These are phyloP conservation scores for Orthonevra nobilis DNA, from an alignment of 2,888 invertebrate species.

Conservation along the genomic window DNA sequence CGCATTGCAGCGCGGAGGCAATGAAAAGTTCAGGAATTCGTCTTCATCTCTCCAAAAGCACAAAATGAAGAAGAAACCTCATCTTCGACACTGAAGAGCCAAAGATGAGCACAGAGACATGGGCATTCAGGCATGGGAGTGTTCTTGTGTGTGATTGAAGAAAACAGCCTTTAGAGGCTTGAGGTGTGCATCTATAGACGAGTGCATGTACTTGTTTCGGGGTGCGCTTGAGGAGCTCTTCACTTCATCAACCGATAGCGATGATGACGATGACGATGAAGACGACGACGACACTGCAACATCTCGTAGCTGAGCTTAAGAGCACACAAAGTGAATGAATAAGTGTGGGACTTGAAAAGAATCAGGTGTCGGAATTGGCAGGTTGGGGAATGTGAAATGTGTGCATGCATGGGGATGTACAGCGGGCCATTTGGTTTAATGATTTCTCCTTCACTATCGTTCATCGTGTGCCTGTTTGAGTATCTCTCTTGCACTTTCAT, in stretches of 20 bases:
- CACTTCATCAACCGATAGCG: conserved; percentile 30
- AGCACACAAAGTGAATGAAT: conserved; percentile 29
- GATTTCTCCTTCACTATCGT: conserved; percentile 33
- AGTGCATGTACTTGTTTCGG: conserved; percentile 34
- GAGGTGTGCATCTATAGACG: neutral
- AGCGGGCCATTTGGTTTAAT: conserved; percentile 45
- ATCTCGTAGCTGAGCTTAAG: conserved; percentile 36
- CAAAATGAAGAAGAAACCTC: neutral
- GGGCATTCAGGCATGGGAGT: too few relatives aligned
- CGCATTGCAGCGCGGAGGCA: conserved; percentile 16
- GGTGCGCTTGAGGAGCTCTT: conserved; percentile 33
- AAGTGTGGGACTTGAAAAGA: conserved; percentile 57
- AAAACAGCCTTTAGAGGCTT: conserved; percentile 14
- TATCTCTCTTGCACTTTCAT: conserved; percentile 37
- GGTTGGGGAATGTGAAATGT: conserved; percentile 57
- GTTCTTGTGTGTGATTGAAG: conserved; percentile 31
- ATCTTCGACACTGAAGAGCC: conserved; percentile 1
- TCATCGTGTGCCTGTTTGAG: neutral
- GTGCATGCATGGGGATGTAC: conserved; percentile 8
- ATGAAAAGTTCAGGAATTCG: conserved; percentile 32
- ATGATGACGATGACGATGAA: too few relatives aligned
- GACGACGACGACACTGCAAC: too few relatives aligned
- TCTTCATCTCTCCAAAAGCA: neutral
- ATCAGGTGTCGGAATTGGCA: conserved; percentile 69
- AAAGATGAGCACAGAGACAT: too few relatives aligned